phyloP scores from a whole-genome alignment of 2,797 vertebrate species.

The Hypotaenidia okinawae region DNA sequence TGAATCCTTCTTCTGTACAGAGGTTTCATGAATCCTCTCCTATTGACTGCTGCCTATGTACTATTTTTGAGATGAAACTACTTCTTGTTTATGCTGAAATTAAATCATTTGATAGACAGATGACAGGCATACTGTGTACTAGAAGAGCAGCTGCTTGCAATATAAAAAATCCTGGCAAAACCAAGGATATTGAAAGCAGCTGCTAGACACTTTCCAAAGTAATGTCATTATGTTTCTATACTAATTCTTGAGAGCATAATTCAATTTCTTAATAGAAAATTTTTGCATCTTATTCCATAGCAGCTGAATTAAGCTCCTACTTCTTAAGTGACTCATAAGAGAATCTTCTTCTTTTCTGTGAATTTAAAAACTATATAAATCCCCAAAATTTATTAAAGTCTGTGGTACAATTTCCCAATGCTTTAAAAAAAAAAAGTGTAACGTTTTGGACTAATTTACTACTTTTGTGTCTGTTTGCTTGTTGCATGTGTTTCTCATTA shows the following conservation, averaged over 20 bases:
- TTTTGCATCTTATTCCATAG: background rate
- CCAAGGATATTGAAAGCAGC: background rate
- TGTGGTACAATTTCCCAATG: background rate
- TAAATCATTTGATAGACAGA: background rate
- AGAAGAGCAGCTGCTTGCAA: constrained; percentile 35
- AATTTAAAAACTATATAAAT: background rate
- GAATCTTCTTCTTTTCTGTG: background rate
- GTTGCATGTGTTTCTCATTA: background rate
- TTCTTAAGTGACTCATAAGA: background rate
- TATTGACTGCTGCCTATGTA: background rate
- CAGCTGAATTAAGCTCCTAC: background rate
- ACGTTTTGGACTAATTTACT: background rate
- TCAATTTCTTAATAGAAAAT: background rate
- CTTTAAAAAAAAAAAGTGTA: background rate
- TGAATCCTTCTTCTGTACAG: background rate
- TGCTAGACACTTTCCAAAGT: constrained; percentile 21
- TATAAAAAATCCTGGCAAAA: constrained; percentile 15
- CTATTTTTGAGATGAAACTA: constrained; percentile 17
- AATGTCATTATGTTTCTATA: background rate
- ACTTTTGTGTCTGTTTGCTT: background rate
- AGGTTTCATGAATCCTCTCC: background rate
- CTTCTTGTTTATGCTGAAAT: constrained; percentile 28
- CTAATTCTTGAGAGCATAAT: background rate
- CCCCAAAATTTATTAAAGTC: background rate
- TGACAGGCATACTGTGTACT: constrained; percentile 19